Percentiles rank a stretch among this genome's conserved stretches.
Conservation (phyloP, 2,888 invertebrate species). For the Dasypolia templi region DNA sequence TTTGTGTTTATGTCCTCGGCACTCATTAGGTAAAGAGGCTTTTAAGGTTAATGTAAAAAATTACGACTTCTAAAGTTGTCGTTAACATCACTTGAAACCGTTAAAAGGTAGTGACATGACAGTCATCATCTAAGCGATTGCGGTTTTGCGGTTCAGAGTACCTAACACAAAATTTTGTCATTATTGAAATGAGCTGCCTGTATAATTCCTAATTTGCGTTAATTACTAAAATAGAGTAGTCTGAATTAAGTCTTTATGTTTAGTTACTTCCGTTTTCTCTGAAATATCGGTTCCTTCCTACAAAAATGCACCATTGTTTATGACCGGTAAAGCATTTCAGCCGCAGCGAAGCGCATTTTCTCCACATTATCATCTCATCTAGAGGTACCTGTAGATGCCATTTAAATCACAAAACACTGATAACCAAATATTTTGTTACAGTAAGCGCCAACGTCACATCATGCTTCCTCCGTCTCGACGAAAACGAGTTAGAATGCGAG, state of each 20-base stretch:
- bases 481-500: constrained; percentile 80
- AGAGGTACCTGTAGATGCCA: neutral
- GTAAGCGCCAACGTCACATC: constrained; percentile 72
- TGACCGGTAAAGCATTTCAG: neutral
- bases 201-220: neutral
- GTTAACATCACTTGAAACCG: constrained; percentile 57
- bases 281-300: neutral
- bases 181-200: constrained; percentile 6
- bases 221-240: neutral
- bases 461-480: constrained; percentile 80
- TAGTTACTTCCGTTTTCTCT: neutral
- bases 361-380: neutral
- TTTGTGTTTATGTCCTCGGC: neutral
- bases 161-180: constrained; percentile 17
- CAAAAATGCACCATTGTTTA: neutral
- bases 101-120: constrained; percentile 50
- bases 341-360: neutral
- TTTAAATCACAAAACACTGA: neutral
- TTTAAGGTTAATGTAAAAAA: constrained; percentile 66
- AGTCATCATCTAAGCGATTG: constrained; percentile 18
- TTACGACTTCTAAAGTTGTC: constrained; percentile 50
- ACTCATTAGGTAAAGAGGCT: constrained; percentile 18
- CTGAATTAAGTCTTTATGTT: neutral
- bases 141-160: constrained; percentile 55
- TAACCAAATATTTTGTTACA: constrained; percentile 63